phyloP scores from a whole-genome alignment of 2,797 vertebrate species.

The Paramormyrops hopkinsi region DNA sequence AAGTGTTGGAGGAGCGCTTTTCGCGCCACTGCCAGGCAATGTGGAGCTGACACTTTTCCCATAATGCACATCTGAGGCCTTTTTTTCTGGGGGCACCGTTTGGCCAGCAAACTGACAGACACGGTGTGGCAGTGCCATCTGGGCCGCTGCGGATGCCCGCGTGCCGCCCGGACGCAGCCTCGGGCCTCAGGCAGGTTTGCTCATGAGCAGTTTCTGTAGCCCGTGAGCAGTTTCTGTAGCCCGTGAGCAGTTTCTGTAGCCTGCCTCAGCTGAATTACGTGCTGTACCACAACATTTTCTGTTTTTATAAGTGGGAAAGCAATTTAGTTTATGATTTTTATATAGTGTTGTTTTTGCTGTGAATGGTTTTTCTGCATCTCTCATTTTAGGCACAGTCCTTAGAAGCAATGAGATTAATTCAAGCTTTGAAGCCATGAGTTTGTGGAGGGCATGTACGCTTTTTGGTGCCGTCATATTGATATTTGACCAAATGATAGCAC shows the following conservation, averaged over 20 bases:
- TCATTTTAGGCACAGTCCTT: neutral
- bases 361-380: neutral
- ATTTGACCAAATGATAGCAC: neutral
- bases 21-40: neutral
- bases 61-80: neutral
- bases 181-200: neutral
- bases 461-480: neutral
- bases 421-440: neutral
- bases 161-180: neutral
- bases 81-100: neutral
- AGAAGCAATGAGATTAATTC: neutral
- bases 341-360: neutral
- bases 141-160: neutral
- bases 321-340: neutral
- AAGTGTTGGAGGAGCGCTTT: neutral
- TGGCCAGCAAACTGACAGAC: neutral
- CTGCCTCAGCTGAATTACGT: neutral
- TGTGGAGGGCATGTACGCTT: neutral
- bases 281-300: neutral
- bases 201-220: neutral
- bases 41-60: neutral
- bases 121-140: slow-evolving; percentile 2
- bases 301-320: neutral
- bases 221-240: neutral
- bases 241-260: neutral